Evolutionary conservation across 2,888 invertebrate species (phyloP), one percentile per base, ranked within the genome.

Genomic region (Amphiduros pacificus): DNA sequence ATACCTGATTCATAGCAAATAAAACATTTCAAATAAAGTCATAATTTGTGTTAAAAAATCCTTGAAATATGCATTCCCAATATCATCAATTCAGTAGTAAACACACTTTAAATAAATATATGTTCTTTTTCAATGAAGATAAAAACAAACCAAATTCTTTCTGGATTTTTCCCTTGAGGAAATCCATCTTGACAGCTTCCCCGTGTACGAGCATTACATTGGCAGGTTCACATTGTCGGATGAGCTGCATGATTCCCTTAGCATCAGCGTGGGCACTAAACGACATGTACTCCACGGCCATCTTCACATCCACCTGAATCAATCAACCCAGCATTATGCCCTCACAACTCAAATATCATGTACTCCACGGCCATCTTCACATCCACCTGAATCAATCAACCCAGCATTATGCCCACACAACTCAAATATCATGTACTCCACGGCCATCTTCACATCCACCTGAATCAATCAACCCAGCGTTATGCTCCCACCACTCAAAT

Each of bases 211-310:
- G 85, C 86, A 99, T 88, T 0, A 99, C 97, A 85, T 97, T 94
- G 74, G 90, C 89, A 0, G 99, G 99, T 80, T 97, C 94, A 82
- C 97, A 97, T 79, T 97, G 94, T 71, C 95, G 92, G 73, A 99
- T 97, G 36, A 99, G 85, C 83, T 98, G 97, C 96, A 98, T 97
- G 48, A 98, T 94, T 36, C 97, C 81, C 85, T 99, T 99, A 2
- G 99, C 99, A 85, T 99, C 99, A 0, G 99, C 99, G 81, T 99
- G 99, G 0, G 99, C 99, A 63, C 95, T 96, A 83, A 99, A 99
- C 24, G 98, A 98, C 95, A 99, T 95, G 83, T 99, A 99, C 82
- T 86, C 83, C 11, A 86, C 85, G 2, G 79, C 74, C 64, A 85
- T 71, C 61, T 83, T 83, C 41, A 86, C 84, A 31, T 85, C 85